These are phyloP conservation scores for Lepilemur septentrionalis DNA, from an alignment of 2,797 vertebrate genomes.

Conservation along the genomic window DNA sequence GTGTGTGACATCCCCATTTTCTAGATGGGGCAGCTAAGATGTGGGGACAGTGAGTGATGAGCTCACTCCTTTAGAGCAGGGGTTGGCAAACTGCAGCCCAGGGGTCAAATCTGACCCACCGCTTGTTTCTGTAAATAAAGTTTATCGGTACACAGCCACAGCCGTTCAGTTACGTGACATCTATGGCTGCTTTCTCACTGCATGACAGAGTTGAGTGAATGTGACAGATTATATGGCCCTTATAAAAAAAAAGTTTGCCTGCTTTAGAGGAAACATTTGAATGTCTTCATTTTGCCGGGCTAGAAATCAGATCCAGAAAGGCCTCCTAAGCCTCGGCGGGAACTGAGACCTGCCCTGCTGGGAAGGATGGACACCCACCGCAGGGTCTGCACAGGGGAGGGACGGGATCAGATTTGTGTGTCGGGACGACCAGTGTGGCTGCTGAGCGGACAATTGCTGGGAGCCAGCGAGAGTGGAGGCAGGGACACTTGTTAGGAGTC, in stretches of 20 bases:
- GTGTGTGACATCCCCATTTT: neutral
- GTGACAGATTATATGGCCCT: neutral
- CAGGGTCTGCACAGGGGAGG: neutral
- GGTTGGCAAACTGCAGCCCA: neutral
- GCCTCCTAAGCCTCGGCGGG: neutral
- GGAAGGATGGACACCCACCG: rapidly evolving
- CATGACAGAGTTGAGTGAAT: neutral
- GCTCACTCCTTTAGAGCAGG: neutral
- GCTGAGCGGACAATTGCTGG: neutral
- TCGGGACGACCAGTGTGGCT: neutral
- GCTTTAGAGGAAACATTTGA: neutral
- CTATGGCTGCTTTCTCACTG: neutral
- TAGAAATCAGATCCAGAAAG: neutral
- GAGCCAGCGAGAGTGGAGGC: neutral
- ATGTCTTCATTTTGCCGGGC: neutral
- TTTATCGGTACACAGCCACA: conserved; percentile 14
- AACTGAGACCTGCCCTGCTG: neutral
- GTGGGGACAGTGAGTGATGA: neutral
- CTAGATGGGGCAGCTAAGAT: neutral
- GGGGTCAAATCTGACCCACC: neutral
- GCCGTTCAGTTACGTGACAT: neutral
- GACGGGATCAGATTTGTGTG: neutral
- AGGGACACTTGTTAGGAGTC: neutral
- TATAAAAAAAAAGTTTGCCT: neutral
- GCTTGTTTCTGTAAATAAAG: conserved; percentile 60